phyloP scores from a whole-genome alignment of 2,797 vertebrate genomes.

The Halcyon smyrnensis region DNA sequence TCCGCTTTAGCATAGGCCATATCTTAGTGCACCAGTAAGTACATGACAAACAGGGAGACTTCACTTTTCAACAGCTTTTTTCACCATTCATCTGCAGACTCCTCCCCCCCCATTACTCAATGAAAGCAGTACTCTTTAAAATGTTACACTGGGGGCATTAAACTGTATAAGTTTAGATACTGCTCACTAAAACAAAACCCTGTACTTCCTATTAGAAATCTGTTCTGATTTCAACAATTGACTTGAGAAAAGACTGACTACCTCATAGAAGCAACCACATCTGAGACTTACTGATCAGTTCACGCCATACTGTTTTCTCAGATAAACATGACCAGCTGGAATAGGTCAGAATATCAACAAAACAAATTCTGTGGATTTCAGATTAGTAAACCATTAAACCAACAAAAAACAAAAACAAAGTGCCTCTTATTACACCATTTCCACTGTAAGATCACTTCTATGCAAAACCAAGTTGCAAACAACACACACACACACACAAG shows the following conservation, averaged over 20 bases:
- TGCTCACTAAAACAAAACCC: not conserved
- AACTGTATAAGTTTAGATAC: not conserved
- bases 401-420: not conserved
- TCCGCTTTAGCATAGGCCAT: not conserved
- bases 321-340: not conserved
- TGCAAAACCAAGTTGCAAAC: not conserved
- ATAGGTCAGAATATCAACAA: not conserved
- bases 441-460: not conserved
- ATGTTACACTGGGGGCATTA: not conserved
- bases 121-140: not conserved
- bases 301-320: not conserved
- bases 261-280: not conserved
- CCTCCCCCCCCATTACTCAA: not conserved
- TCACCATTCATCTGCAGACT: not conserved
- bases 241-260: not conserved
- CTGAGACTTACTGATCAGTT: not conserved
- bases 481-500: not conserved
- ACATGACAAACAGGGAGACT: not conserved
- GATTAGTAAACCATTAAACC: not conserved
- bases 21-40: not conserved
- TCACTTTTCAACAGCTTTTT: not conserved
- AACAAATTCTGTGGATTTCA: not conserved
- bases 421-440: not conserved
- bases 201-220: not conserved
- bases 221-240: not conserved